A percentile compares a stretch with the other conserved stretches of the same genome.
These are phyloP conservation scores for Noctilio leporinus DNA, from an alignment of 2,113 vertebrate genomes.

Conservation along the genomic window DNA sequence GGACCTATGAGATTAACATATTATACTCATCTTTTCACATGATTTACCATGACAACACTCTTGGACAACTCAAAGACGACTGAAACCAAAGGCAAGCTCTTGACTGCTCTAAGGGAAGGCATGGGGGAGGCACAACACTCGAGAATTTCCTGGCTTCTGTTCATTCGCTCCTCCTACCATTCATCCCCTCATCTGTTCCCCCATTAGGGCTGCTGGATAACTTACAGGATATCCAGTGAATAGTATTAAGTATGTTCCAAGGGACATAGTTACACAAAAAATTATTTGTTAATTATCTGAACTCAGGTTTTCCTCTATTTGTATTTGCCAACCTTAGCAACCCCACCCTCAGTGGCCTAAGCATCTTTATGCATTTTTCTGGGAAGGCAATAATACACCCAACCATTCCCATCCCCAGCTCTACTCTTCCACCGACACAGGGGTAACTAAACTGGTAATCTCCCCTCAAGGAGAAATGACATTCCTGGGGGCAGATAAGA, in stretches of 20 bases:
- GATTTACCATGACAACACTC: not conserved
- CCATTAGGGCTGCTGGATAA: not conserved
- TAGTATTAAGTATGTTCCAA: not conserved
- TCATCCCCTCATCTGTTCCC: not conserved
- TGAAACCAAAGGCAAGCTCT: not conserved
- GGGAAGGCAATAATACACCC: not conserved
- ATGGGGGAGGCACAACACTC: not conserved
- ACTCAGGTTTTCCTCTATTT: not conserved
- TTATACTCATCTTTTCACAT: not conserved
- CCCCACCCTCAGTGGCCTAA: not conserved
- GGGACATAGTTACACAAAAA: not conserved
- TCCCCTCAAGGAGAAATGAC: not conserved
- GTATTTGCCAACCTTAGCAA: not conserved
- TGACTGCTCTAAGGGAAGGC: not conserved
- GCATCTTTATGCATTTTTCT: not conserved
- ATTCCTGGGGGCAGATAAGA: not conserved
- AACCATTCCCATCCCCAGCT: not conserved
- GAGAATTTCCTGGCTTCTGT: not conserved
- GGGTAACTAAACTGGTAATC: not conserved
- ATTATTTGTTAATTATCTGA: not conserved
- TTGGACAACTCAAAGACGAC: not conserved
- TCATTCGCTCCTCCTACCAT: not conserved
- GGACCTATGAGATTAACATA: not conserved
- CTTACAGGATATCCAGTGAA: not conserved
- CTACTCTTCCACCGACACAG: not conserved